Base-by-base conservation (phyloP, 2,888 invertebrate genomes). In the Pterostichus niger region DNA sequence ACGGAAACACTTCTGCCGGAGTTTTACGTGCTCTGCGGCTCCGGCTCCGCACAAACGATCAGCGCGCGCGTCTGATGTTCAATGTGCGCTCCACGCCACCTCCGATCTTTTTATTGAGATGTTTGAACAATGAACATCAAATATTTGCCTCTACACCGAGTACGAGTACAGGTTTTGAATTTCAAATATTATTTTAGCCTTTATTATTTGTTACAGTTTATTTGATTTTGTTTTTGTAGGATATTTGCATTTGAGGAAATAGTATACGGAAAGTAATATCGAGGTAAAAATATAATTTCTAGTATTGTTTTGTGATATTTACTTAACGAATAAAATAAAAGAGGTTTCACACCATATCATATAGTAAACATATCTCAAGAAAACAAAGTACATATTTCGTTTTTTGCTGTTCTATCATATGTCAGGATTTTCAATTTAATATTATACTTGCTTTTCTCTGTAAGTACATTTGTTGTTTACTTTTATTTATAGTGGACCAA, bases 61-160 rank as follows among this genome's bases (percentile, higher is more conserved):
- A 17, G 7, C 73, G 49, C 49, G 13, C 13, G 24, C 40, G 33
- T n/a, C 64, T 64, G 52, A 75, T 52, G 75, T 75, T 75, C 49
- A 75, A 24, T 49, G 56, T 56, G 56, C 54, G 35, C 61, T 56
- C 33, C 56, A 35, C 54, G 77, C 78, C 59, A 78, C 78, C 78
- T 61, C 59, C 78, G 61, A 78, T 78, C 78, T 78, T 61, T 78
- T 78, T 78, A 78, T 78, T 78, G 78, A 78, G 78, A 78, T 78
- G 61, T 78, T 78, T 78, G 78, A 78, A 78, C 78, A 78, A 78
- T 61, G 78, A 78, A 78, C 78, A 59, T 78, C 78, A 78, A 78
- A 78, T 78, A 78, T 78, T 78, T 78, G 78, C 44, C 59, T 33
- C 77, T 59, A 78, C 77, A 61, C 78, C 78, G 61, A 77, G 59